Evolutionary conservation across 2,797 vertebrate species (phyloP).

Genomic region (Hoplostethus atlanticus): DNA sequence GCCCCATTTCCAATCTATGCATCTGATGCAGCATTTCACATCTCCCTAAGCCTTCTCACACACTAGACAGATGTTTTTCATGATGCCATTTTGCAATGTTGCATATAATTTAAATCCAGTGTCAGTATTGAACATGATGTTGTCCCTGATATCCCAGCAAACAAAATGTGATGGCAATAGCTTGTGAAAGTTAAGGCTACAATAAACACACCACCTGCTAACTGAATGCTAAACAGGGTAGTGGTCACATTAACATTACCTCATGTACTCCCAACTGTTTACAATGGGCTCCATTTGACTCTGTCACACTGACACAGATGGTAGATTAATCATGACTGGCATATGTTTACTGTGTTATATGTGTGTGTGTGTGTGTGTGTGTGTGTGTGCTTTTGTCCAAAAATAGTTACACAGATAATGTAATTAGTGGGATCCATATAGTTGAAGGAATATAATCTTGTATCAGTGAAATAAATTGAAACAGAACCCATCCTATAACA

Average conservation of each 20-base stretch:
- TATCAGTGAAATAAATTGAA: no score
- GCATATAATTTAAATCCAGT: conserved; percentile 12
- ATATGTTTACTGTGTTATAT: background rate
- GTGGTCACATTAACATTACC: conserved; percentile 25
- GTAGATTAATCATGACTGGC: conserved; percentile 16
- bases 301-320: conserved; percentile 18
- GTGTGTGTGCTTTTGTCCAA: background rate
- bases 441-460: no score
- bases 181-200: background rate
- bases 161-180: conserved; percentile 15
- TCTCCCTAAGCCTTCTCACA: conserved; percentile 24
- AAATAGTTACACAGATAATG: no score
- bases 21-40: conserved; percentile 10
- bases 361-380: conserved; percentile 19
- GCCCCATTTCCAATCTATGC: conserved; percentile 30
- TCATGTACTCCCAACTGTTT: conserved; percentile 33
- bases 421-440: no score
- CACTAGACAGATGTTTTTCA: conserved; percentile 46
- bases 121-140: conserved; percentile 24
- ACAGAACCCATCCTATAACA: no score
- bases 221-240: background rate
- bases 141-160: conserved; percentile 34
- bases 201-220: conserved; percentile 5
- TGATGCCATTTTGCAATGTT: conserved; percentile 17
- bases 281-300: conserved; percentile 38